Conservation (phyloP, 2,797 vertebrate species). For the Peromyscus nudipes region DNA sequence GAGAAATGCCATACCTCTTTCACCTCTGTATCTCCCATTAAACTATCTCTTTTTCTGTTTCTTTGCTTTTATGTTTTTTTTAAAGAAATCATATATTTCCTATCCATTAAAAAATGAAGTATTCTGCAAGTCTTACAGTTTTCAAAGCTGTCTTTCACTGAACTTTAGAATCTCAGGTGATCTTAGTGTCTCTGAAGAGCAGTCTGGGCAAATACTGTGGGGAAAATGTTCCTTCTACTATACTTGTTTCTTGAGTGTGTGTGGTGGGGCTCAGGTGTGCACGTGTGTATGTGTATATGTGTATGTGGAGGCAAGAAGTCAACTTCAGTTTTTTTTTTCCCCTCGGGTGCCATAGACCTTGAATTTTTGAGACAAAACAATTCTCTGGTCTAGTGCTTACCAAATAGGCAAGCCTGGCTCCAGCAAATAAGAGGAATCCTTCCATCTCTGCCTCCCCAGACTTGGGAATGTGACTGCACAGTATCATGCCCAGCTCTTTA, state of each 20-base stretch:
- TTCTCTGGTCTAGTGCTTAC: background rate
- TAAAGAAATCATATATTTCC: background rate
- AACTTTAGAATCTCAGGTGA: background rate
- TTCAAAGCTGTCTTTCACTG: background rate
- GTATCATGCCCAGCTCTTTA: background rate
- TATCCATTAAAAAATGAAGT: background rate
- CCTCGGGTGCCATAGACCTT: background rate
- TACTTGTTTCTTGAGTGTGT: too few species aligned
- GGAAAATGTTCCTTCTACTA: background rate
- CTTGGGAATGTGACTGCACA: background rate
- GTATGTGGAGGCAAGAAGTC: background rate
- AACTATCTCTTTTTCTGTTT: too few species aligned
- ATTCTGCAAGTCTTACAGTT: background rate
- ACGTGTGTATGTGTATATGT: too few species aligned
- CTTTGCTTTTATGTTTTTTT: too few species aligned
- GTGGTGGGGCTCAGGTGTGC: too few species aligned
- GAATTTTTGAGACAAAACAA: background rate
- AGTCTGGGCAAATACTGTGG: conserved; percentile 10
- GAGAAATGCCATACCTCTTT: too few species aligned
- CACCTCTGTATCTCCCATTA: too few species aligned
- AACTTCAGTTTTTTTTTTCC: background rate
- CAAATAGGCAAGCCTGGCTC: background rate
- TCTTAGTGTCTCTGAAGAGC: background rate
- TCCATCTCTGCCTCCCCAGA: background rate
- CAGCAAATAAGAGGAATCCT: background rate